Base-by-base conservation (phyloP, 1,140 invertebrate species). In the Megalonaias nervosa region DNA sequence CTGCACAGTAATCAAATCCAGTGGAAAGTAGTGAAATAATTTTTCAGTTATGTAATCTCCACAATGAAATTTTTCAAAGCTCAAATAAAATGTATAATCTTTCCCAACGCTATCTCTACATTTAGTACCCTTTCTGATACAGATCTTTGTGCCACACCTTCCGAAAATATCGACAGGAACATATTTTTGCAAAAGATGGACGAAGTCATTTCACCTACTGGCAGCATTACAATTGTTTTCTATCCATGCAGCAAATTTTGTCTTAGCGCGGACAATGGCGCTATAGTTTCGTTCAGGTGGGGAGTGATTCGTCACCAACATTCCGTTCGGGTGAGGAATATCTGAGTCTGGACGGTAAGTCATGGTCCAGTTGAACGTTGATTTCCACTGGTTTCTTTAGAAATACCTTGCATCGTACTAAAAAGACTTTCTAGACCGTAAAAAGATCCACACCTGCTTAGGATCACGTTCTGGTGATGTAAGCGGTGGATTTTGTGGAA, bases 111-210 rank as follows among this genome's bases (percentile, higher is more conserved):
- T n/a, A 70, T 73, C 11, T 23, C 59, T 38, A 17, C 65, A 72
- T 67, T 74, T 57, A 16, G 1, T 19, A 4, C 73, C 73, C 64
- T 76, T 65, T 70, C 66, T 74, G 21, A 58, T 62, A 26, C 79
- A 81, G 19, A 60, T 74, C 0, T 38, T 6, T 38, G 19, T 16
- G 3, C 81, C 81, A 89, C 94, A 95, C 0, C 70, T 74, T 19
- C 95, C 95, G 79, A 92, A 94, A 16, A 94, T 87, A 83, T 94
- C 93, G 1, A 94, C 91, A 4, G 82, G 59, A 67, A 94, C 88
- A 80, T 92, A 86, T 23, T 89, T 88, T 74, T 90, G 80, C 16
- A 94, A 85, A 74, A 93, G 82, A 14, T 83, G 67, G 0, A 92
- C 93, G 81, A 92, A 94, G 0, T 87, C 62, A 79, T 93, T 90